phyloP scores from a whole-genome alignment of 2,797 vertebrate genomes.

The Brachymystax lenok region DNA sequence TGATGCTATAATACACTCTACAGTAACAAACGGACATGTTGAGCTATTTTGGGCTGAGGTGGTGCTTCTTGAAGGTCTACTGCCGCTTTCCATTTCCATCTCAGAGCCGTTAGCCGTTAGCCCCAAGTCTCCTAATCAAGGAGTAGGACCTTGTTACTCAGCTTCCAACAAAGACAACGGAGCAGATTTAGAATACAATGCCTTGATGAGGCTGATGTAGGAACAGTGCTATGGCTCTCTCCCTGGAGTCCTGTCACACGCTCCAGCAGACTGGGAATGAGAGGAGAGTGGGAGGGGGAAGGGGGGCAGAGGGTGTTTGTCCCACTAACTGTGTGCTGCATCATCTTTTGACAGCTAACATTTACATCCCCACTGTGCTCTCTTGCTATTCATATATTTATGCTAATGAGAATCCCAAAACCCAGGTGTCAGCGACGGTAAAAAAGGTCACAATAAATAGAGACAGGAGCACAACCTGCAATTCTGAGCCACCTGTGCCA shows the following conservation, averaged over 20 bases:
- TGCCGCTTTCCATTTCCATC: not conserved
- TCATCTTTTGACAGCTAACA: not conserved
- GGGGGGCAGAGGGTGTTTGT: not conserved
- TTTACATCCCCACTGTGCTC: not conserved
- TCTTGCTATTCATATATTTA: slow-evolving; percentile 5
- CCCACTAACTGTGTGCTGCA: not conserved
- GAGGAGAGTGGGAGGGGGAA: not conserved
- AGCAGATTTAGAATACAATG: not conserved
- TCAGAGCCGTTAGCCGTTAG: not conserved
- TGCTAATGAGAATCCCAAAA: not conserved
- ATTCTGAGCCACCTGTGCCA: too few relatives aligned
- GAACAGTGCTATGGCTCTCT: too few relatives aligned
- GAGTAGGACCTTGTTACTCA: not conserved
- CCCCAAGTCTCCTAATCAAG: not conserved
- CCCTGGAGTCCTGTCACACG: not conserved
- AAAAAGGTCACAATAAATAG: not conserved
- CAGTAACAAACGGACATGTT: not conserved
- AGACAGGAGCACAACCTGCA: not conserved
- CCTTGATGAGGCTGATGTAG: not conserved
- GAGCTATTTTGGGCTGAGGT: not conserved
- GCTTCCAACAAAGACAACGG: not conserved
- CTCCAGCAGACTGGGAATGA: slow-evolving; percentile 1
- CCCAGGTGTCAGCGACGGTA: not conserved
- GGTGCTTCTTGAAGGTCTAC: not conserved
- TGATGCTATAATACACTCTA: not conserved